These are phyloP conservation scores for Chelonus insularis DNA, from an alignment of 1,140 invertebrate genomes.

Conservation along the genomic window DNA sequence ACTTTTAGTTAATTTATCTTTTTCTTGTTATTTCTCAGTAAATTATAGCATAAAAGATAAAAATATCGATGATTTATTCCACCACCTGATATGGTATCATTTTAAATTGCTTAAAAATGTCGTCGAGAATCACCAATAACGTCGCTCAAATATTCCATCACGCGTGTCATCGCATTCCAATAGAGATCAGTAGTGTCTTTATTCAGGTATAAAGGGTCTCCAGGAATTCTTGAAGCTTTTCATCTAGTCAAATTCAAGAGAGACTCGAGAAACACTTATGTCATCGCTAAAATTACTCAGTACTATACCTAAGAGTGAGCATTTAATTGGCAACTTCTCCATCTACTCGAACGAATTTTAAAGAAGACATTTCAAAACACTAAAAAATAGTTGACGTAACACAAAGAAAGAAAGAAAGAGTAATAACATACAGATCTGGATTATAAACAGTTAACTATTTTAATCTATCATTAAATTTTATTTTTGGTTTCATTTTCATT, in stretches of 20 bases:
- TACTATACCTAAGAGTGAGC: conserved; percentile 13
- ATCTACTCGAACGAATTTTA: not conserved
- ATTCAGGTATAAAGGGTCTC: conserved; percentile 13
- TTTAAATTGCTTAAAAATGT: not conserved
- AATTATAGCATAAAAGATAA: conserved; percentile 28
- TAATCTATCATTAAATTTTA: not conserved
- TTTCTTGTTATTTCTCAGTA: not conserved
- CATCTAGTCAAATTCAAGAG: not conserved
- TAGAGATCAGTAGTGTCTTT: no score
- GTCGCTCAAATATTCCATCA: conserved; percentile 31
- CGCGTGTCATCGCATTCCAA: no score
- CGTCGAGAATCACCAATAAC: conserved; percentile 8
- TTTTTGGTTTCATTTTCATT: no score
- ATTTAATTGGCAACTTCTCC: conserved; percentile 13
- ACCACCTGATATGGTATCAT: conserved; percentile 1
- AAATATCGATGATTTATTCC: conserved; percentile 47
- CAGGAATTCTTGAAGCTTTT: conserved; percentile 8
- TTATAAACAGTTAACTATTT: not conserved
- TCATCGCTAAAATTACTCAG: conserved; percentile 48
- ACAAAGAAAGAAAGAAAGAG: conserved; percentile 22
- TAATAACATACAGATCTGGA: not conserved
- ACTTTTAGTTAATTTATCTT: not conserved
- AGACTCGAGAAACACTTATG: conserved; percentile 19
- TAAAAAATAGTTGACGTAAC: not conserved
- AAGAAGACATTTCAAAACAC: not conserved